Base-by-base conservation (phyloP, 2,888 invertebrate genomes). In the Lithophane socia region DNA sequence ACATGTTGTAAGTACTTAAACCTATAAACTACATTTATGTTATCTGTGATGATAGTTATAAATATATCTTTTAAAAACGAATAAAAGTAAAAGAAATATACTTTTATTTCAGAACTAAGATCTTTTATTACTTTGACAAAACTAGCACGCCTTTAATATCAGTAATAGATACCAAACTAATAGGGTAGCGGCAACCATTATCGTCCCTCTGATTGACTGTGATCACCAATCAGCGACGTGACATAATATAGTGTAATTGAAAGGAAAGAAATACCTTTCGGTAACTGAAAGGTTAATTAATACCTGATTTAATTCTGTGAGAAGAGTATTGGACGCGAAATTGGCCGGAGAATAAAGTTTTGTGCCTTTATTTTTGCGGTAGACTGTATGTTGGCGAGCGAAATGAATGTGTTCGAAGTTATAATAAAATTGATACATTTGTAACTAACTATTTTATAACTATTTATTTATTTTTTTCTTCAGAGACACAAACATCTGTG, bases 151-250 rank as follows among this genome's bases (percentile, higher is more conserved):
- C 47, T 52, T 56, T n/a, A 75, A 77, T 79, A 49, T 71, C 60
- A 58, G 65, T 82, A 79, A 86, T 79, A 81, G 65, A 83, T 78
- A 83, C 70, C 68, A 68, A 79, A 83, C 60, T 89, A 90, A 90
- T 89, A 86, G 87, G 84, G 84, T 79, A 74, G 79, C 60, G 76
- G 80, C 79, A 77, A 86, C 89, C 79, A 91, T 91, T 91, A 91
- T 82, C 84, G 88, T 83, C 78, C 78, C 21, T 66, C 84, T 87
- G 88, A 92, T 92, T 89, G 91, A 87, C 88, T 88, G 61, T 75
- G 88, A 90, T 89, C 79, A 73, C 85, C 80, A 82, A 85, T 83
- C 80, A 84, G 75, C 56, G 13, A 58, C 76, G 79, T 82, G 86
- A 81, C 86, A 77, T 81, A 79, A 87, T 86, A 85, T 73, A 60